Base-by-base conservation (phyloP, 1,140 invertebrate species). In the Pemphigus obesinymphae region DNA sequence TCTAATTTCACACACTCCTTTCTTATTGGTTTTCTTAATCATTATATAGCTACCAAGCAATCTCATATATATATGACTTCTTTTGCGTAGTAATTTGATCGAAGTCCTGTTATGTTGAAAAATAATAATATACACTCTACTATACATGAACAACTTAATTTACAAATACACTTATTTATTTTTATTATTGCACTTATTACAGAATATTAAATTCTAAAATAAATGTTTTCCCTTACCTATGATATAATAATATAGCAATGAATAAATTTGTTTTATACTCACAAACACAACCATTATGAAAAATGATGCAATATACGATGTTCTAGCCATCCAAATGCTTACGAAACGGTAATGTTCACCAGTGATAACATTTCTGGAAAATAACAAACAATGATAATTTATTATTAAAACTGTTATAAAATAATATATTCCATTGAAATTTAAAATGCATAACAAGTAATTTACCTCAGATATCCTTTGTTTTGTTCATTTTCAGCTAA, bases 281-380 rank as follows among this genome's bases (percentile, higher is more conserved):
- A 99, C 97, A 92, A 99, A 99, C 40, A 99, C 90, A 20, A 99
- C 90, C 98, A 99, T 99, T 68, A 99, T 96, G 87, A 97, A 93
- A 85, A 96, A 94, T 11, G 98, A 97, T 43, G 95, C 94, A 48
- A 99, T 89, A 86, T 99, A 99, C 23, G 94, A 94, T 73, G 92
- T 94, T 85, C 95, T 91, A 4, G 96, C 94, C 89, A 97, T 97
- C 94, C 96, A 96, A 92, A 97, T 95, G 84, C 94, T 97, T 29
- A 99, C 96, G 89, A 99, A 99, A 83, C 97, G 92, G 88, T 98
- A 99, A 87, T 99, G 97, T 86, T 99, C 97, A n/a, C 97, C 97
- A 29, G 96, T 98, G 48, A 98, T 94, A 55, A 99, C 96, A 89
- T 99, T 99, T 85, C 97, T 95, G 85, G 61, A 89, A 89, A 82